Evolutionary conservation across 2,113 vertebrate genomes (phyloP).

Genomic region (Sinocyclocheilus grahami): DNA sequence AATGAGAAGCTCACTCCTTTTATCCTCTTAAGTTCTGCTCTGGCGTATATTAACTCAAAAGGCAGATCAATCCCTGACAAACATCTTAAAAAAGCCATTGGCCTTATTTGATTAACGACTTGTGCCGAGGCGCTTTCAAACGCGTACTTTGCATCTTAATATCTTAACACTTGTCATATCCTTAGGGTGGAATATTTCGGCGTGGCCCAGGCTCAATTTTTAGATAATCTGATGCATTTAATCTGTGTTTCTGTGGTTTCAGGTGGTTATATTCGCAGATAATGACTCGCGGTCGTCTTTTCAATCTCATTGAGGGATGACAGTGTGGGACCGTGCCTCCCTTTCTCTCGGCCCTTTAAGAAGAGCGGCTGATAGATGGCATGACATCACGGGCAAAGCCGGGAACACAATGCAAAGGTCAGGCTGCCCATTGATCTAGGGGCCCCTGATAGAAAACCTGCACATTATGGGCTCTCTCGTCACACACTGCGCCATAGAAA

Average conservation of each 20-base stretch:
- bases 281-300: conserved; percentile 74
- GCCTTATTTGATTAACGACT: conserved; percentile 60
- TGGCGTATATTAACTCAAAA: conserved; percentile 72
- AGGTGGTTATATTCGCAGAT: conserved; percentile 75
- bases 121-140: conserved; percentile 38
- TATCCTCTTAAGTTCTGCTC: conserved; percentile 66
- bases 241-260: conserved; percentile 60
- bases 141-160: conserved; percentile 15
- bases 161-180: conserved; percentile 19
- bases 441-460: conserved; percentile 75
- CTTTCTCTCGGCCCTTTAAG: conserved; percentile 71
- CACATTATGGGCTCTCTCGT: conserved; percentile 72
- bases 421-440: conserved; percentile 78
- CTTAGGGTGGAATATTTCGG: conserved; percentile 10
- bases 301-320: conserved; percentile 74
- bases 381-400: conserved; percentile 78
- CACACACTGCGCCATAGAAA: conserved; percentile 77
- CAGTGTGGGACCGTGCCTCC: conserved; percentile 73
- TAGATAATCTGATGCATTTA: neutral
- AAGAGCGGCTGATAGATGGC: conserved; percentile 74
- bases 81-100: conserved; percentile 71
- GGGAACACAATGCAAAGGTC: conserved; percentile 78
- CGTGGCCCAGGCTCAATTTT: neutral
- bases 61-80: conserved; percentile 70
- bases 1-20: conserved; percentile 77